Conservation (phyloP, 1,140 invertebrate genomes). For the Yoshiicerus persimilis region DNA sequence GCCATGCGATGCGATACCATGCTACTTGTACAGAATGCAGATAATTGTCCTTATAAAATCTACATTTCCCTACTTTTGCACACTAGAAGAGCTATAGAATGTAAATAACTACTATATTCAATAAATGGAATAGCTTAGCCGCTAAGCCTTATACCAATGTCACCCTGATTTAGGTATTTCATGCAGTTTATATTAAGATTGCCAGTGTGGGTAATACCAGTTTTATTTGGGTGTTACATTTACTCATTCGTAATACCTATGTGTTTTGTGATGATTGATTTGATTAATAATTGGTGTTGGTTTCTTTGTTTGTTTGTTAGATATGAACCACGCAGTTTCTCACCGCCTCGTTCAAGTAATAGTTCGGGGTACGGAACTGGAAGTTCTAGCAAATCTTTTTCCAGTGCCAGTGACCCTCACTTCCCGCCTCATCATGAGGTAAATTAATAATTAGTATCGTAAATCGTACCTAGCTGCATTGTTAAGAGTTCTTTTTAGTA, state of each 20-base stretch:
- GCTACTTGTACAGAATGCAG: too few species aligned
- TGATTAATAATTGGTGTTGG: slow-evolving; percentile 27
- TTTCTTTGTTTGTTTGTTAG: slow-evolving; percentile 41
- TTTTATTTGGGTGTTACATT: too few species aligned
- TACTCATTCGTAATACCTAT: neutral
- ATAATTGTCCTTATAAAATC: too few species aligned
- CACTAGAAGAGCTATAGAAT: too few species aligned
- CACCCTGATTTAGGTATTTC: too few species aligned
- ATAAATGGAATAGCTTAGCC: too few species aligned
- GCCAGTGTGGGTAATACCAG: too few species aligned
- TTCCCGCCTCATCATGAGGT: slow-evolving; percentile 32
- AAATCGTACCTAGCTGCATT: neutral
- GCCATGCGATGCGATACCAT: too few species aligned
- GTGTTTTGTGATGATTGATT: neutral
- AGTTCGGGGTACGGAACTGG: slow-evolving; percentile 83
- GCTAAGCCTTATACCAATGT: too few species aligned
- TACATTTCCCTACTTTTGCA: too few species aligned
- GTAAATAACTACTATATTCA: too few species aligned
- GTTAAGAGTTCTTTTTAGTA: neutral
- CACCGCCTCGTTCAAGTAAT: slow-evolving; percentile 77
- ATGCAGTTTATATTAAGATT: too few species aligned
- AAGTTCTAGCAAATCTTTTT: slow-evolving; percentile 70
- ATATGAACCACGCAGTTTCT: slow-evolving; percentile 70
- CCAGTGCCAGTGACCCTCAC: slow-evolving; percentile 57
- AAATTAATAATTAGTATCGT: neutral